Evolutionary conservation across 2,113 vertebrate genomes (phyloP), one percentile per base, ranked within the genome.

Genomic region (Laterallus jamaicensis): DNA sequence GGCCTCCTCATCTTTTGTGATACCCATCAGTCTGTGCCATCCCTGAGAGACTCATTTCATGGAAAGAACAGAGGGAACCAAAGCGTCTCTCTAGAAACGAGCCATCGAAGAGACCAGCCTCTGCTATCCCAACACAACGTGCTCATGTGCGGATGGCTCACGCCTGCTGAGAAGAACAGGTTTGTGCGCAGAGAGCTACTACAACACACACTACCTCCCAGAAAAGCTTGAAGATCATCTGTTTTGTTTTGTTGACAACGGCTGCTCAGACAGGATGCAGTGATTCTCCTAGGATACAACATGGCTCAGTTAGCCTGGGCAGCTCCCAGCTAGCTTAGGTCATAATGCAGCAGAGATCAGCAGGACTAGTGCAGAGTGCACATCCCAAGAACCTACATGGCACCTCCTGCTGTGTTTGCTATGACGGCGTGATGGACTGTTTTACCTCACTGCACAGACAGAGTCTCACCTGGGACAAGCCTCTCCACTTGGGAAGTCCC

Each of bases 401-500:
- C 92, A 19, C 44, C 44, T 82, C 83, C 88, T 84, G 69, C 89
- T 56, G 60, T 12, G 35, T 35, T 62, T 88, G 80, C 58, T 37
- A 9, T 24, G 47, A 64, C 13, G 47, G 25, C 26, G 39, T 39
- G 44, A 39, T 0, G 5, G 35, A 21, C 16, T n/a, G 40, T 26
- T 93, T 55, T 78, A 59, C 37, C 67, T 44, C 49, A 21, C 66
- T 26, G 70, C 58, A 31, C 5, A 4, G 69, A 78, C 31, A 52
- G 47, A 16, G 47, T 1, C 76, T 47, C 63, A 68, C 18, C 10
- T 50, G 66, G 44, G 54, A 78, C 49, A 37, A 6, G 1, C 26
- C 77, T 71, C 88, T 89, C 86, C 15, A 70, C 86, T 16, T 92
- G 88, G 94, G 91, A 91, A 92, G 88, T 95, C 92, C 76, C 44